phyloP scores from a whole-genome alignment of 2,113 vertebrate genomes.

The Rhabdornis inornatus region DNA sequence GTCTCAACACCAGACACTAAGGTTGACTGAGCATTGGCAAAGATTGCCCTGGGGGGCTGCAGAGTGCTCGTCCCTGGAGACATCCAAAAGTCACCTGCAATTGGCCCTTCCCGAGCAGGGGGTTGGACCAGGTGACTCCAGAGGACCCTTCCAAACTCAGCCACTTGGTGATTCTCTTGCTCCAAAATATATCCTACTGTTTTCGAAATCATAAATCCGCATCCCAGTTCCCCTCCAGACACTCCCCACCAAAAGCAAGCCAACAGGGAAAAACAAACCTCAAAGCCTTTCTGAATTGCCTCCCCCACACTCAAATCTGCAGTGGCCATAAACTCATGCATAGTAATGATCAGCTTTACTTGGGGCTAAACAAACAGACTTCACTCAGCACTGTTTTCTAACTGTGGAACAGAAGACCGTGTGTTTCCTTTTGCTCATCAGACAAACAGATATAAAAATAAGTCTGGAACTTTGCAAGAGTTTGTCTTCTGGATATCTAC shows the following conservation, averaged over 20 bases:
- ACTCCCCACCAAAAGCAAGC: neutral
- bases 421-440: neutral
- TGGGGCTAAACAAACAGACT: conserved; percentile 22
- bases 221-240: neutral
- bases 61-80: neutral
- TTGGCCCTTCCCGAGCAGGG: neutral
- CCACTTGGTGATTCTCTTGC: neutral
- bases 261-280: neutral
- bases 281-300: conserved; percentile 2
- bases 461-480: neutral
- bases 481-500: neutral
- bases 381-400: neutral
- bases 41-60: neutral
- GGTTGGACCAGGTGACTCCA: neutral
- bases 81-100: neutral
- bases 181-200: neutral
- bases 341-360: neutral
- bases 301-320: neutral
- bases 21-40: neutral
- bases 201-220: neutral
- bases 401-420: neutral
- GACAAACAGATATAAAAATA: neutral
- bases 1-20: neutral
- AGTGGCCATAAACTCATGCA: neutral
- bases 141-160: neutral